Percentiles rank a stretch among this genome's conserved stretches.
phyloP scores from a whole-genome alignment of 2,888 invertebrate genomes.

The Hartigia nigra region DNA sequence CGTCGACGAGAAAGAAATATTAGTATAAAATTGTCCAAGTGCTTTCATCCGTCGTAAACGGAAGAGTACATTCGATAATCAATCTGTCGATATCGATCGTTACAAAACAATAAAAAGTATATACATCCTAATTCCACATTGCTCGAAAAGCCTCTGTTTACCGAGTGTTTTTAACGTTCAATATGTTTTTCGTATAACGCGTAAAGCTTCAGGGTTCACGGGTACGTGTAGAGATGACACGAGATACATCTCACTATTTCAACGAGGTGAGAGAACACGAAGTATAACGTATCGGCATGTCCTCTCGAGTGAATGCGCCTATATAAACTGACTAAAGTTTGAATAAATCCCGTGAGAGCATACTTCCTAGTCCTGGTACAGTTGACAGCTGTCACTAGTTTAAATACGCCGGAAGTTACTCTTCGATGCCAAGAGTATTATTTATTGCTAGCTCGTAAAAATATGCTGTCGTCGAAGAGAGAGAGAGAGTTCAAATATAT shows the following conservation, averaged over 20 bases:
- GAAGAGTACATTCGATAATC: not conserved
- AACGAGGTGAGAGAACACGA: not conserved
- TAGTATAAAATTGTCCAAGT: not conserved
- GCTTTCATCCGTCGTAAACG: not conserved
- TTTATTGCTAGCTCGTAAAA: conserved; percentile 31
- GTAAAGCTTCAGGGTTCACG: not conserved
- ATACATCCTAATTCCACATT: not conserved
- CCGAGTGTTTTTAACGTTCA: not conserved
- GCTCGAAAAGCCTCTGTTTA: not conserved
- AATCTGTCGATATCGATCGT: not conserved
- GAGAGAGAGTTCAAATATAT: not conserved
- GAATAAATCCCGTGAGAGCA: conserved; percentile 41
- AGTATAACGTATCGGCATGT: not conserved
- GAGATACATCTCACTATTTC: not conserved
- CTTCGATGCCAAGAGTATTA: conserved; percentile 30
- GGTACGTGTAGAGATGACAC: not conserved
- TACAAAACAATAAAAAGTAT: too few relatives aligned
- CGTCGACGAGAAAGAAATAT: not conserved
- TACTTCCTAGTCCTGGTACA: conserved; percentile 33
- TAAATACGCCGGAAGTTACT: conserved; percentile 32
- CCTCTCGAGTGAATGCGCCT: not conserved
- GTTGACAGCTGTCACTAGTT: conserved; percentile 42
- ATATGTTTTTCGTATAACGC: not conserved
- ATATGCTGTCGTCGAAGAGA: not conserved
- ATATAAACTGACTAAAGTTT: conserved; percentile 30